phyloP scores from a whole-genome alignment of 2,888 invertebrate species.

The Spilarctia lutea region DNA sequence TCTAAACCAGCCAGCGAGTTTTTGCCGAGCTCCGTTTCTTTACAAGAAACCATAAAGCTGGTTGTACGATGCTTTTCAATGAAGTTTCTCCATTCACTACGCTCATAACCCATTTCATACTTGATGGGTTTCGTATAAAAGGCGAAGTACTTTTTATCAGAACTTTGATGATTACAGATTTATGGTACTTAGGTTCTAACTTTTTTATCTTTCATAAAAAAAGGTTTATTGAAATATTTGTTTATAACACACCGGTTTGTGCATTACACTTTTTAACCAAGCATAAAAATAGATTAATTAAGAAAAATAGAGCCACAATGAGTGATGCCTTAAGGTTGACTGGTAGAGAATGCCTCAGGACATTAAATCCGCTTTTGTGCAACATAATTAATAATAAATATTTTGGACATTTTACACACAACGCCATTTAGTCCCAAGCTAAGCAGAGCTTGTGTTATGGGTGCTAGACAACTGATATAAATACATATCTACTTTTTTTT shows the following conservation, averaged over 20 bases:
- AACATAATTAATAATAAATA: too few relatives aligned
- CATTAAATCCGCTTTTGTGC: too few relatives aligned
- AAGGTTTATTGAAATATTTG: not conserved
- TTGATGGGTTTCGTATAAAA: conserved; percentile 41
- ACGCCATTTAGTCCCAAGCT: too few relatives aligned
- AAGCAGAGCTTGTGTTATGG: too few relatives aligned
- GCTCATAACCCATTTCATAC: conserved; percentile 33
- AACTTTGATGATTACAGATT: conserved; percentile 29
- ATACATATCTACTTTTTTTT: too few relatives aligned
- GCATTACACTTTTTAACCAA: not conserved
- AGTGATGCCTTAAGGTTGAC: too few relatives aligned
- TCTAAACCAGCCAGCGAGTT: conserved; percentile 10
- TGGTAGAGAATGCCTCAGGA: too few relatives aligned
- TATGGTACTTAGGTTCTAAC: conserved; percentile 17
- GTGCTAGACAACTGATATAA: too few relatives aligned
- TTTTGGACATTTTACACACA: too few relatives aligned
- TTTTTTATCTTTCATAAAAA: not conserved
- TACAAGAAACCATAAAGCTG: conserved; percentile 17
- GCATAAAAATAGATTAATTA: too few relatives aligned
- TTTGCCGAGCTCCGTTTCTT: conserved; percentile 12
- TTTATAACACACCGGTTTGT: not conserved
- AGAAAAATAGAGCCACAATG: not conserved
- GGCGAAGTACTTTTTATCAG: conserved; percentile 34
- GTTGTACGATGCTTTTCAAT: conserved; percentile 26
- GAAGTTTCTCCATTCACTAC: conserved; percentile 31